Evolutionary conservation across 1,140 invertebrate species (phyloP).

Genomic region (Gyrodactylus salaris): DNA sequence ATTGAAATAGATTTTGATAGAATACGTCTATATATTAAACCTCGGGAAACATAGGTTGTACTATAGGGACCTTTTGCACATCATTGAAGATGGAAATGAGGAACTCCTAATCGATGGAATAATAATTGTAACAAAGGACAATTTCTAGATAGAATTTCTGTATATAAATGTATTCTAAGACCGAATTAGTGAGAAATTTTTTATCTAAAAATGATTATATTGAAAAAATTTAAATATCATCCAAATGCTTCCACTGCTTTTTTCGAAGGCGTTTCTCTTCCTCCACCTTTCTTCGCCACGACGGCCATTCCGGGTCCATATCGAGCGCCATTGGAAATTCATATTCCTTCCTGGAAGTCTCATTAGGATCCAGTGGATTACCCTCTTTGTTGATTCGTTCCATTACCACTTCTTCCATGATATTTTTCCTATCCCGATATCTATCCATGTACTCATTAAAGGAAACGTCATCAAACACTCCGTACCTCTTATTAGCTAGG

Average conservation of each 20-base stretch:
- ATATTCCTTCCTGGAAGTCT: constrained; percentile 15
- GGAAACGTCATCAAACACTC: neutral
- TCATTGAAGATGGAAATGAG: too few relatives aligned
- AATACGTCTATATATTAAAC: too few relatives aligned
- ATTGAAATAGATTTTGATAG: too few relatives aligned
- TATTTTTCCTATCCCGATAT: constrained; percentile 52
- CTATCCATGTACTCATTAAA: constrained; percentile 40
- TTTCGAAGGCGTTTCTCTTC: neutral
- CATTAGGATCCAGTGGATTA: constrained; percentile 37
- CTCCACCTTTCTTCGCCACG: neutral
- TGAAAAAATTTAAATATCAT: constrained; percentile 14
- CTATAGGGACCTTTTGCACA: too few relatives aligned
- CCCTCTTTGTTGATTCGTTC: constrained; percentile 35
- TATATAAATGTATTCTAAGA: too few relatives aligned
- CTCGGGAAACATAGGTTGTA: too few relatives aligned
- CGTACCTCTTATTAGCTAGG: neutral
- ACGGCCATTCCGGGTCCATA: neutral
- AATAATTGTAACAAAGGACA: too few relatives aligned
- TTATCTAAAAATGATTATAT: too few relatives aligned
- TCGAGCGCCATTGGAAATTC: constrained; percentile 31
- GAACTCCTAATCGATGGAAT: too few relatives aligned
- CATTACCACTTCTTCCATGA: constrained; percentile 46
- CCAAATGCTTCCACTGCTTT: neutral
- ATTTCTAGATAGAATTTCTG: too few relatives aligned
- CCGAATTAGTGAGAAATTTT: too few relatives aligned